phyloP scores from a whole-genome alignment of 2,113 vertebrate species.

The Sarotherodon lohbergeri region DNA sequence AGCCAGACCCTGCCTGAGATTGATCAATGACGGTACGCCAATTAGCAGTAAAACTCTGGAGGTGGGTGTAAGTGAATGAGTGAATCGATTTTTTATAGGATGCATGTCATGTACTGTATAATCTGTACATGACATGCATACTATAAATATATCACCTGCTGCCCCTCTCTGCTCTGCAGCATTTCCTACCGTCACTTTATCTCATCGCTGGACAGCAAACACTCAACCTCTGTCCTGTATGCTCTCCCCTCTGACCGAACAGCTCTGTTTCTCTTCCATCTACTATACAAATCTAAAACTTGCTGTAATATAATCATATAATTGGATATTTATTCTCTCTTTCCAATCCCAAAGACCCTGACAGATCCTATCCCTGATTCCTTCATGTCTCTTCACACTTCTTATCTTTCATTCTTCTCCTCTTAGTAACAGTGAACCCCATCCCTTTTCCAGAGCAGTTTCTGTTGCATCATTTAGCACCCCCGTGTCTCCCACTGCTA shows the following conservation, averaged over 20 bases:
- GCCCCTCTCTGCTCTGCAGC: neutral
- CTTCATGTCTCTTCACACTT: neutral
- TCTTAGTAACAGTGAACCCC: neutral
- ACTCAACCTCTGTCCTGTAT: neutral
- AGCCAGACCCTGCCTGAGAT: neutral
- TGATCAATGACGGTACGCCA: slow-evolving; percentile 35
- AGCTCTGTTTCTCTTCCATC: neutral
- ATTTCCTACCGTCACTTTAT: slow-evolving; percentile 3
- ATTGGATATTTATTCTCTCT: slow-evolving; percentile 9
- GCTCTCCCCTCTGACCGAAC: neutral
- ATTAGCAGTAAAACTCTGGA: slow-evolving; percentile 25
- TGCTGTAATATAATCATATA: neutral
- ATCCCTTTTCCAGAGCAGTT: neutral
- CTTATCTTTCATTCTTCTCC: neutral
- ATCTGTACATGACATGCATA: neutral
- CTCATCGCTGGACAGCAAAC: slow-evolving; percentile 17
- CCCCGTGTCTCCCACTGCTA: neutral
- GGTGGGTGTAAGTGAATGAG: neutral
- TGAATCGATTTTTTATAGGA: neutral
- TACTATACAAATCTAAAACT: neutral
- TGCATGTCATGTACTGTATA: neutral
- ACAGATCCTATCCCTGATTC: slow-evolving; percentile 32
- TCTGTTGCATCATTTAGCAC: slow-evolving; percentile 33
- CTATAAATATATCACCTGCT: neutral
- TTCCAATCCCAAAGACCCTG: neutral